A percentile compares a stretch with the other conserved stretches of the same genome.
These are phyloP conservation scores for Spatulosminthurus flaviceps DNA, from an alignment of 2,888 invertebrate species.

Conservation along the genomic window DNA sequence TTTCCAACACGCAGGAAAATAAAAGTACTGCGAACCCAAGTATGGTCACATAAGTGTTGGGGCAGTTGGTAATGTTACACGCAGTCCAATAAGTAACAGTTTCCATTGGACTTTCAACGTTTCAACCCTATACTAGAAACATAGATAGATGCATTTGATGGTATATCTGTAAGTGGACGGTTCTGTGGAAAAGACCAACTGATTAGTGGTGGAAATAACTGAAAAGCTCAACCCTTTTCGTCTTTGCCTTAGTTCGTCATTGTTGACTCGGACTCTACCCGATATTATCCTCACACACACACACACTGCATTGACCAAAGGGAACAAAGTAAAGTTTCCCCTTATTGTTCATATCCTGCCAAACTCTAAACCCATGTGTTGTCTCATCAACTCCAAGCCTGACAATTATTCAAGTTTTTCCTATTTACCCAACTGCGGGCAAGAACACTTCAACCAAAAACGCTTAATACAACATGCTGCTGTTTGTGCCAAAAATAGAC, in stretches of 20 bases:
- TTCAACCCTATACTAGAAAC: background rate
- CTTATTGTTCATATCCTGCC: constrained; percentile 19
- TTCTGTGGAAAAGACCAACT: background rate
- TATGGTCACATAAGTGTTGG: too few relatives aligned
- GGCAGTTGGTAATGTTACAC: constrained; percentile 2
- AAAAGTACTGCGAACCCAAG: too few relatives aligned
- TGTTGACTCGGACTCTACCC: constrained; percentile 5
- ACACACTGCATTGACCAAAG: constrained; percentile 24
- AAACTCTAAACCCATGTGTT: constrained; percentile 16
- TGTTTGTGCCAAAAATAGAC: constrained; percentile 25
- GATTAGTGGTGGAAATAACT: constrained; percentile 4
- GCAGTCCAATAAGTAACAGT: background rate
- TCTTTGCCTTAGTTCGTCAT: constrained; percentile 10
- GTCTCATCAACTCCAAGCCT: constrained; percentile 12
- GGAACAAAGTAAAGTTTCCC: constrained; percentile 6
- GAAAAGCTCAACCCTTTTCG: constrained; percentile 9
- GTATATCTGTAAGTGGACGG: background rate
- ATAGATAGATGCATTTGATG: background rate
- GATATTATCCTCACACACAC: constrained; percentile 7
- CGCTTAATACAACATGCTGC: constrained; percentile 1
- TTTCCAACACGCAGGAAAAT: too few relatives aligned
- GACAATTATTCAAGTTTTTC: constrained; percentile 27
- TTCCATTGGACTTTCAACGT: background rate
- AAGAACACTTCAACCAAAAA: background rate
- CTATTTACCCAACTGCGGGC: constrained; percentile 1